Evolutionary conservation across 2,113 vertebrate genomes (phyloP), one percentile per base, ranked within the genome.

Genomic region (Agapornis roseicollis): DNA sequence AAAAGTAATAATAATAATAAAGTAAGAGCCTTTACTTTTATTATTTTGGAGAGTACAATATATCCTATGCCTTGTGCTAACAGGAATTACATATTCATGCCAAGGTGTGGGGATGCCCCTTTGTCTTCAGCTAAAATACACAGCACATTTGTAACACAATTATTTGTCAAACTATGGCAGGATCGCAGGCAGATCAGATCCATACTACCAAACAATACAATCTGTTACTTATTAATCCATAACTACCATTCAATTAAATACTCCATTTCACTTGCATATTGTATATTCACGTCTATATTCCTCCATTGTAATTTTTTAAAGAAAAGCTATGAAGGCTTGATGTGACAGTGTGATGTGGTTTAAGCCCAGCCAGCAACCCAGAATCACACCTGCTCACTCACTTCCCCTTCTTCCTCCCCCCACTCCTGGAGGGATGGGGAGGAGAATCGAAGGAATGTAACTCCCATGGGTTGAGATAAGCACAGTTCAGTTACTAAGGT

Each of bases 61-160:
- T 44, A 72, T 7, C 47, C 58, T 29, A 8, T 10, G 18, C 17
- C 33, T 78, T 55, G 33, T 22, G 23, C 39, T 77, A 82, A 60
- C 0, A 1, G 41, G 37, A 80, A 27, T 39, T 50, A 65, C 0
- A 1, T 10, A 37, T 53, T 65, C 31, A 12, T 24, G 15, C 13
- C 1, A 9, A 91, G 35, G 12, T 41, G 18, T 9, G 10, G 52
- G 42, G 47, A 63, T 8, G 6, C 2, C 7, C 12, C 41, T 56
- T 72, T 53, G 70, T 35, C 56, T 72, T 88, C 37, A 82, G 16
- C 24, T 18, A 81, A 89, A 84, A 91, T 44, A 69, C 6, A 29
- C 5, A 12, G 29, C 25, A 47, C 16, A n/a, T 41, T 79, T 41
- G 12, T 44, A 53, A 93, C 7, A 37, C 31, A 80, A 39, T 39